These are phyloP conservation scores for Spheniscus mendiculus DNA, from an alignment of 2,113 vertebrate species.

Conservation along the genomic window DNA sequence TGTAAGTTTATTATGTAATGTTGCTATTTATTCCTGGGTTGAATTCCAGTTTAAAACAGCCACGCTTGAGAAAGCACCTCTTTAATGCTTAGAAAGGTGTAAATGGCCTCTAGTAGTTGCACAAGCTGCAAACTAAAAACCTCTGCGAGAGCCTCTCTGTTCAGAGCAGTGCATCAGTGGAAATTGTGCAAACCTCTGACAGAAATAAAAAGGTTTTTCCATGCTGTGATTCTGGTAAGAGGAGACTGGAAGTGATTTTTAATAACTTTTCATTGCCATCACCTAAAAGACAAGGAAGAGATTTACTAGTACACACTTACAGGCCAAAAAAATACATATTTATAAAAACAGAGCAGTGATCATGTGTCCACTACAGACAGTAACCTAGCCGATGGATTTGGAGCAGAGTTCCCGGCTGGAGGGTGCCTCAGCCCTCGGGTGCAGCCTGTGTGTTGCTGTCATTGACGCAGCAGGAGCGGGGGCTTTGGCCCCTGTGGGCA, in stretches of 20 bases:
- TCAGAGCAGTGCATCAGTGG: not conserved
- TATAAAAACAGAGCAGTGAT: not conserved
- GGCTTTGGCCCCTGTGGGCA: not conserved
- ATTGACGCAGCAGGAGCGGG: accelerated
- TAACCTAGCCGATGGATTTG: not conserved
- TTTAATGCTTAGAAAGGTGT: not conserved
- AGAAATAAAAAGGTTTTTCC: not conserved
- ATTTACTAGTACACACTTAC: not conserved
- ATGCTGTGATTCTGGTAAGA: not conserved
- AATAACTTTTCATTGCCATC: not conserved
- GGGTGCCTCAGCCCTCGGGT: not conserved
- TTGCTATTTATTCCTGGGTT: constrained; percentile 10
- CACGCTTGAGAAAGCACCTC: not conserved
- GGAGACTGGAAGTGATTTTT: not conserved
- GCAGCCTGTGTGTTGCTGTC: not conserved
- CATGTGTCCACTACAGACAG: not conserved
- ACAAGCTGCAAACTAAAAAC: not conserved
- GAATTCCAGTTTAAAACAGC: constrained; percentile 16
- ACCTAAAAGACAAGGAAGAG: not conserved
- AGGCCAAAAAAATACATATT: not conserved
- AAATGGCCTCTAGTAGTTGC: not conserved
- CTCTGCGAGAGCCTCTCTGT: not conserved
- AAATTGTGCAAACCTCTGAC: not conserved
- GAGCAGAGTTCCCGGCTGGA: not conserved
- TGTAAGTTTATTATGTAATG: not conserved